Evolutionary conservation across 2,797 vertebrate species (phyloP).

Genomic region (Sitta carolinensis): DNA sequence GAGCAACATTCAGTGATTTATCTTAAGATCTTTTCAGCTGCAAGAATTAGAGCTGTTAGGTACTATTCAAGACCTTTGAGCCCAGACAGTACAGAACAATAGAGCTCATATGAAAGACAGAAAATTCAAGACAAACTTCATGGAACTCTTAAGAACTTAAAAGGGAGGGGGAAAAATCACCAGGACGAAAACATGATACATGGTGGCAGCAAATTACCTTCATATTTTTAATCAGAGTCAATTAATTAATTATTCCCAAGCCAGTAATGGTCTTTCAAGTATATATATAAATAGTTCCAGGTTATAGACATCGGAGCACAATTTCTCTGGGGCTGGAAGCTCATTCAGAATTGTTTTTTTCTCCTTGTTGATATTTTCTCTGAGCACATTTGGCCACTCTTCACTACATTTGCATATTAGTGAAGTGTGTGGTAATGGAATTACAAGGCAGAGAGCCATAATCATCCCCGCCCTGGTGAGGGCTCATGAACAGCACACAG

Average conservation of each 20-base stretch:
- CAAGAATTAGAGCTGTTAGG: neutral
- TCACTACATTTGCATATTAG: neutral
- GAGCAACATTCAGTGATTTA: neutral
- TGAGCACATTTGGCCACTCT: neutral
- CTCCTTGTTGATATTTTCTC: neutral
- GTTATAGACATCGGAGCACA: neutral
- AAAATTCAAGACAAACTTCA: neutral
- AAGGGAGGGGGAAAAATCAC: neutral
- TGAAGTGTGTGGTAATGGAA: neutral
- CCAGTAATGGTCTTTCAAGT: neutral
- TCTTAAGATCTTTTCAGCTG: neutral
- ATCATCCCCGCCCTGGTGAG: neutral
- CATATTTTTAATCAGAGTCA: neutral
- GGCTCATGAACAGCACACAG: neutral
- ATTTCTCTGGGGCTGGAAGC: neutral
- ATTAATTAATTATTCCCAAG: conserved; percentile 2
- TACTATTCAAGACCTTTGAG: neutral
- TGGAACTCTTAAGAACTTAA: neutral
- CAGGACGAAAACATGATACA: neutral
- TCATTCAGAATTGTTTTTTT: neutral
- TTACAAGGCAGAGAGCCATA: neutral
- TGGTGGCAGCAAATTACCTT: neutral
- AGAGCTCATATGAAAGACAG: neutral
- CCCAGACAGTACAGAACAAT: neutral
- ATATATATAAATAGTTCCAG: neutral